Percentiles rank a stretch among this genome's conserved stretches.
Evolutionary conservation across 2,888 invertebrate species (phyloP).

Genomic region (Beris morrisii): DNA sequence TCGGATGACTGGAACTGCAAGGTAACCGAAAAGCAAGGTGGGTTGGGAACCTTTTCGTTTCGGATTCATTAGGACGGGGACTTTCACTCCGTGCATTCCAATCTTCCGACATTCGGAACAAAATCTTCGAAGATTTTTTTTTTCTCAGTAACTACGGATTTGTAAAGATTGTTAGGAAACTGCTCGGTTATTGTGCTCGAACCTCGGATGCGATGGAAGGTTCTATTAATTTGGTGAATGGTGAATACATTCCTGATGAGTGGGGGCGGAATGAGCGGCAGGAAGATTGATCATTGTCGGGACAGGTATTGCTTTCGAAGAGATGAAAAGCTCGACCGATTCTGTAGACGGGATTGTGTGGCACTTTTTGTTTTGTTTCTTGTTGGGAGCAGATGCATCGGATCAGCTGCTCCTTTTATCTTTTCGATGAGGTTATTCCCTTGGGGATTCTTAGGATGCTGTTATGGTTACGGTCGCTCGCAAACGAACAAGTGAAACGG

Average conservation of each 20-base stretch:
- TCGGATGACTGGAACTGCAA: too few species aligned
- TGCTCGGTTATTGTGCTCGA: too few species aligned
- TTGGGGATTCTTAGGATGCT: not conserved
- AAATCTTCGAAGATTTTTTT: too few species aligned
- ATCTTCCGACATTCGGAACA: too few species aligned
- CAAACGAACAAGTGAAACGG: too few species aligned
- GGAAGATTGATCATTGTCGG: constrained; percentile 26
- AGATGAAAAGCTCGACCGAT: constrained; percentile 16
- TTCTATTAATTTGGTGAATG: constrained; percentile 30
- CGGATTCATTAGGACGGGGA: too few species aligned
- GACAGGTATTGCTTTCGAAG: constrained; percentile 29
- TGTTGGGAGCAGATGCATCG: constrained; percentile 23
- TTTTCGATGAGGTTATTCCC: constrained; percentile 21
- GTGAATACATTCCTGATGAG: constrained; percentile 20
- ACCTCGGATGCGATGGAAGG: not conserved
- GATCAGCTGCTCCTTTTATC: constrained; percentile 23
- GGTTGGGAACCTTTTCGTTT: too few species aligned
- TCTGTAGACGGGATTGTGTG: constrained; percentile 7
- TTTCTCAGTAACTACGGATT: too few species aligned
- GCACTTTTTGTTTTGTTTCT: not conserved
- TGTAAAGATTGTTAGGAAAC: too few species aligned
- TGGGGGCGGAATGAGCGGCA: not conserved
- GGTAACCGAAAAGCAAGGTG: too few species aligned
- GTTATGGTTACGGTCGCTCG: too few species aligned
- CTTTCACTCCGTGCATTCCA: too few species aligned